Conservation (phyloP, 2,888 invertebrate species). For the Onthophagus sagittarius region DNA sequence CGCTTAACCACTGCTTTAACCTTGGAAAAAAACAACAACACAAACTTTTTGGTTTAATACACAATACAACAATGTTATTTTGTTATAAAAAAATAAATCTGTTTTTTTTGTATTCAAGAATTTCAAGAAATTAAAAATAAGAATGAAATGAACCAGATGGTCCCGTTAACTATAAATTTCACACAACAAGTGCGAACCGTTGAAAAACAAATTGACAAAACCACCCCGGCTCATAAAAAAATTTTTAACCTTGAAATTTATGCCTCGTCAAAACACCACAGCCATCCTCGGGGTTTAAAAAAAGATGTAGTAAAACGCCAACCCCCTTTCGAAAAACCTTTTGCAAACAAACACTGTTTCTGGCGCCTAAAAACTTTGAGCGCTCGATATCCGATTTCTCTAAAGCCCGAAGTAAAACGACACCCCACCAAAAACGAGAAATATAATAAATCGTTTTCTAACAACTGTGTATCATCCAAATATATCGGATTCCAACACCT, state of each 20-base stretch:
- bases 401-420: neutral
- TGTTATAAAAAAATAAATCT: no score
- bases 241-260: neutral
- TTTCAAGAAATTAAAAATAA: no score
- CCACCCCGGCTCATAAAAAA: neutral
- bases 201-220: neutral
- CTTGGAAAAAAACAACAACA: neutral
- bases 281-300: neutral
- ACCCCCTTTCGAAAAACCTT: neutral
- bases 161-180: neutral
- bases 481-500: neutral
- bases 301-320: neutral
- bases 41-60: no score
- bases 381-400: neutral
- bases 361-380: neutral
- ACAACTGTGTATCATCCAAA: neutral
- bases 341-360: neutral
- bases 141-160: no score
- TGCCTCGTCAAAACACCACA: neutral
- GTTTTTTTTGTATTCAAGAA: no score
- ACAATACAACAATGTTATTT: no score
- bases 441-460: neutral
- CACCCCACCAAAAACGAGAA: neutral
- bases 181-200: neutral
- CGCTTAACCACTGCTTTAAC: neutral